A percentile compares a stretch with the other conserved stretches of the same genome.
These are phyloP conservation scores for Rhabdomys pumilio DNA, from an alignment of 2,797 vertebrate species.

Conservation along the genomic window DNA sequence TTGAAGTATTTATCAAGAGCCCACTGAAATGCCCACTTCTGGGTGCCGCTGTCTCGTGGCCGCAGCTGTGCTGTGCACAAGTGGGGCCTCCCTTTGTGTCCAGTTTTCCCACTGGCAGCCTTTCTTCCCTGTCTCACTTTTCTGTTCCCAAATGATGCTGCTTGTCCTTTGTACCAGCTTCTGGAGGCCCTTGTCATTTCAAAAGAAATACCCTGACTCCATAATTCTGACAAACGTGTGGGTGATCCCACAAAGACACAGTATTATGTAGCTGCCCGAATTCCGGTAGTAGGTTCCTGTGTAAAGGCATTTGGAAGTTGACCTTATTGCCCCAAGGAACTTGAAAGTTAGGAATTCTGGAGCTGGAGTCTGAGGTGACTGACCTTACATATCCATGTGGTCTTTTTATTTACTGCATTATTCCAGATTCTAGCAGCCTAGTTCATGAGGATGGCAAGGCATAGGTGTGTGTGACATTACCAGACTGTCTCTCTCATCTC, in stretches of 20 bases:
- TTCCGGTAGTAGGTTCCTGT: constrained; percentile 80
- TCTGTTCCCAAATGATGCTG: constrained; percentile 63
- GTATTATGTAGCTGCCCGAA: constrained; percentile 87
- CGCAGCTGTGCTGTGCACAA: constrained; percentile 86
- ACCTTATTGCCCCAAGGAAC: constrained; percentile 73
- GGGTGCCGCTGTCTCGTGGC: constrained; percentile 81
- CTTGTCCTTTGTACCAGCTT: constrained; percentile 82
- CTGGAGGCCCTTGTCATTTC: constrained; percentile 86
- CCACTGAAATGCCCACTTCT: constrained; percentile 79
- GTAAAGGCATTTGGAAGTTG: constrained; percentile 76
- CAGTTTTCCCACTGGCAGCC: constrained; percentile 87
- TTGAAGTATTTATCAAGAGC: constrained; percentile 82
- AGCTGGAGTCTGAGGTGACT: constrained; percentile 45
- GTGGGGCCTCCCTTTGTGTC: constrained; percentile 68
- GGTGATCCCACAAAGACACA: constrained; percentile 86
- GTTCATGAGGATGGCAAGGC: constrained; percentile 68
- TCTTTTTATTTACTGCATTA: constrained; percentile 58
- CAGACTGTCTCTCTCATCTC: constrained; percentile 32
- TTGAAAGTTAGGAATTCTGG: constrained; percentile 72
- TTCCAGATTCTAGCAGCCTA: constrained; percentile 71
- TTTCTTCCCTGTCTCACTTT: constrained; percentile 86
- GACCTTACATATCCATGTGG: constrained; percentile 48
- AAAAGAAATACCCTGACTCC: constrained; percentile 74
- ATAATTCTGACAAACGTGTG: constrained; percentile 79
- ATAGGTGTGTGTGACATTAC: constrained; percentile 57